Evolutionary conservation across 1,140 invertebrate species (phyloP), one percentile per base, ranked within the genome.

Genomic region (Aphis gossypii): DNA sequence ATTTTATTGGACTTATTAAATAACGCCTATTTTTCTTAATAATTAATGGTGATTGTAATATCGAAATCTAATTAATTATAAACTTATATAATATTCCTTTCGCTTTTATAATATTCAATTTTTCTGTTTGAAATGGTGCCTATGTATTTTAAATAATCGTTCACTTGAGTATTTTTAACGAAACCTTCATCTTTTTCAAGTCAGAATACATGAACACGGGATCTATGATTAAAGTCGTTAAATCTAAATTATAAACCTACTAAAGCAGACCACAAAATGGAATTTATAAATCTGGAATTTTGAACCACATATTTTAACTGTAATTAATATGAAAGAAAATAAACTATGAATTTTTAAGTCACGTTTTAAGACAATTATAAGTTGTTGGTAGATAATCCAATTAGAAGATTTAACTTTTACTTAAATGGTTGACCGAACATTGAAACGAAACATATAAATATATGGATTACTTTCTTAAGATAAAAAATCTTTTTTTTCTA

Each of bases 361-460:
- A 90, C 54, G 20, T 51, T 84, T 92, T 86, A 5, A 86, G 35
- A 93, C 35, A 84, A 93, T 90, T 90, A 90, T 60, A 44, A 90
- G 56, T 90, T 60, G 88, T 30, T 46, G 44, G 44, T 90, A 60
- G 41, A 41, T 92, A 92, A 93, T 84, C 92, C 82, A 86, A 93
- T 84, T 93, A 84, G 82, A 93, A 44, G 48, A 93, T 84, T 93
- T 93, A 93, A 93, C 92, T 93, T 93, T 93, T 93, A 82, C 92
- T 84, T 92, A 86, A 93, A 93, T 51, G 35, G 92, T 54, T 83
- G 48, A 83, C 60, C n/a, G 23, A 86, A 38, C 48, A 93, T 93
- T 23, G 38, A 51, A 83, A 93, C 46, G 51, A 86, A 84, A 93
- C 30, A 76, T 41, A 86, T 30, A 83, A 48, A 93, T 54, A 93